These are phyloP conservation scores for Philotrypesis tridentata DNA, from an alignment of 1,140 invertebrate genomes.

Conservation along the genomic window DNA sequence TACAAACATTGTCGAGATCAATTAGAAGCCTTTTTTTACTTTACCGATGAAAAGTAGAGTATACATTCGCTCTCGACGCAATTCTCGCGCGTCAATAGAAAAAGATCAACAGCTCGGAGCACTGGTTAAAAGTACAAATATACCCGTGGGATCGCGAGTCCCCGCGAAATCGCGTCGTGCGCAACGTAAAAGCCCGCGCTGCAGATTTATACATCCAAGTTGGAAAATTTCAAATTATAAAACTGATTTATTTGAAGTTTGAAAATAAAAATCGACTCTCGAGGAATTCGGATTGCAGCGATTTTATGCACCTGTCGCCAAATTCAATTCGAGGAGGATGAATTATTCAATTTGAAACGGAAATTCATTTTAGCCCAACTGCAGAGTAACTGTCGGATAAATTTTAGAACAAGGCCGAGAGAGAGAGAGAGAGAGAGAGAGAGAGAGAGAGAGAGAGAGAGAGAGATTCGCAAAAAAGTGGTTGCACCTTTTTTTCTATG, in stretches of 20 bases:
- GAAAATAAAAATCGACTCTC: neutral
- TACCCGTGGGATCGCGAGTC: too few relatives aligned
- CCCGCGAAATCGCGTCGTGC: neutral
- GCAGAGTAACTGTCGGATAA: neutral
- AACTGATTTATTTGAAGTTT: neutral
- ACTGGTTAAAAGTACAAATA: neutral
- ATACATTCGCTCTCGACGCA: too few relatives aligned
- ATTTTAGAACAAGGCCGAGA: neutral
- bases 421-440: too few relatives aligned
- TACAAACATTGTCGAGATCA: too few relatives aligned
- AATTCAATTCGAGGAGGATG: constrained; percentile 3
- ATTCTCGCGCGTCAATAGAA: too few relatives aligned
- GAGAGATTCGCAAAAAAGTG: neutral
- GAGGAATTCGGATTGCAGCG: neutral
- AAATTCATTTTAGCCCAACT: neutral
- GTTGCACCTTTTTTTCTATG: neutral
- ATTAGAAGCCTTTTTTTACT: too few relatives aligned
- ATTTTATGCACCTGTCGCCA: constrained; percentile 7
- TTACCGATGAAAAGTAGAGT: too few relatives aligned
- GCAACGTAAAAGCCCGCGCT: neutral
- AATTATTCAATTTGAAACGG: neutral
- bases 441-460: too few relatives aligned
- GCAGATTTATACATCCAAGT: neutral
- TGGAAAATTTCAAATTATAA: neutral
- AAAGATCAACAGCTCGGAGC: too few relatives aligned